Conservation (phyloP, 2,113 vertebrate species). For the Urocitellus parryii region DNA sequence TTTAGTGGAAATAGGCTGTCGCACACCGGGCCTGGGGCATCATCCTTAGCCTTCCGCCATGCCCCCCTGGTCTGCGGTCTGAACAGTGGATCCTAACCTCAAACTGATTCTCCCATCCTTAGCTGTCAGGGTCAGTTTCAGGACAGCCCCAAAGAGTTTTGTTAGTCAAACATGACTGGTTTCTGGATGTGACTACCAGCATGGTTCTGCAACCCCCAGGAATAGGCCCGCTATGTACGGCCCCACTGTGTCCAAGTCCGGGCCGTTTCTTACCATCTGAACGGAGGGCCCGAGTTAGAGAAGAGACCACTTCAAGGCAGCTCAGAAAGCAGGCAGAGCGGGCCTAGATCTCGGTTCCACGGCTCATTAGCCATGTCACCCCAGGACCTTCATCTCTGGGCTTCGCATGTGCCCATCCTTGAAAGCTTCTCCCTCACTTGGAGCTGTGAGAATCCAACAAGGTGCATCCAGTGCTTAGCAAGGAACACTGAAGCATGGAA, state of each 20-base stretch:
- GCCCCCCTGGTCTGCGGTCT: no score
- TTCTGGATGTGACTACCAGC: neutral
- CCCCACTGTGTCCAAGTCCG: no score
- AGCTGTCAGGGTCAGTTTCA: neutral
- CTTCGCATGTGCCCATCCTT: neutral
- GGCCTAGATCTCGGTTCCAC: accelerated
- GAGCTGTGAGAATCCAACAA: neutral
- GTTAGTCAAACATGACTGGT: no score
- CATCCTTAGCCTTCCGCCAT: no score
- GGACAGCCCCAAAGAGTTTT: neutral
- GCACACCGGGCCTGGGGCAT: accelerated
- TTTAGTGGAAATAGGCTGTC: neutral
- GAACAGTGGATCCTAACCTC: neutral
- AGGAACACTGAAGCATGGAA: neutral
- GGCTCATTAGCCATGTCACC: accelerated
- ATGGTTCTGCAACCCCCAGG: accelerated
- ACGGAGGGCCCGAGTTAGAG: neutral
- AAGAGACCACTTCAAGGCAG: neutral
- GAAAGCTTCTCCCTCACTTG: neutral
- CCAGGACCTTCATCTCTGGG: accelerated
- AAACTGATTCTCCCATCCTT: neutral
- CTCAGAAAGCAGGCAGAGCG: neutral
- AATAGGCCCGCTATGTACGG: accelerated
- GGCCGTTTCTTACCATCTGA: accelerated
- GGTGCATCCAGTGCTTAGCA: neutral